Conservation (phyloP, 2,888 invertebrate genomes). For the Linnaemya vulpina region DNA sequence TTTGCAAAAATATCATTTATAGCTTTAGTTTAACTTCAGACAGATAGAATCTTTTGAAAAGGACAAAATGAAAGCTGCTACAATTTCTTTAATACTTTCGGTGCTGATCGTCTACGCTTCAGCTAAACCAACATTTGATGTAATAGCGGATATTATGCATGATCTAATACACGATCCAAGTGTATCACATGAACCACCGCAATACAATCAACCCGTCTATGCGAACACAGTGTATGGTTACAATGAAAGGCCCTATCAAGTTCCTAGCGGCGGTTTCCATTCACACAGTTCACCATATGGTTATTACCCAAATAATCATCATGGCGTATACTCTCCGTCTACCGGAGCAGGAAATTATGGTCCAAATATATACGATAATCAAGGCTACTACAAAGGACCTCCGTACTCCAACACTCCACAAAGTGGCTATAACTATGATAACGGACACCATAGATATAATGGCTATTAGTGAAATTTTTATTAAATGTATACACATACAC, state of each 20-base stretch:
- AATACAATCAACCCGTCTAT: slow-evolving; percentile 40
- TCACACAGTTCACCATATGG: slow-evolving; percentile 6
- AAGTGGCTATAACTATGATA: slow-evolving; percentile 54
- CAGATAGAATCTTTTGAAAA: background rate
- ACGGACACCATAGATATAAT: slow-evolving; percentile 43
- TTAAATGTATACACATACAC: background rate
- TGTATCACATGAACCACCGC: slow-evolving; percentile 19
- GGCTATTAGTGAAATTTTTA: slow-evolving; percentile 38
- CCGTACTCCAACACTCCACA: slow-evolving; percentile 18
- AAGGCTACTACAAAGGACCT: slow-evolving; percentile 61
- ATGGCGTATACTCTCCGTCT: slow-evolving; percentile 18
- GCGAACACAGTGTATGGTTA: slow-evolving; percentile 24
- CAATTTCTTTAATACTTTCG: slow-evolving; percentile 17
- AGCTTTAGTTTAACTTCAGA: slow-evolving; percentile 44
- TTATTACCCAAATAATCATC: slow-evolving; percentile 7
- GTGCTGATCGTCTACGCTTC: slow-evolving; percentile 1
- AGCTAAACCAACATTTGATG: slow-evolving; percentile 62
- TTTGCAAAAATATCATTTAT: background rate
- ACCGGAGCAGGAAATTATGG: background rate
- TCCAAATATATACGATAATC: slow-evolving; percentile 33
- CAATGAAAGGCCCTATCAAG: slow-evolving; percentile 28
- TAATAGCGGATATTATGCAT: slow-evolving; percentile 56
- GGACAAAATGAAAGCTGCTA: slow-evolving; percentile 12
- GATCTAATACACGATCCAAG: slow-evolving; percentile 56
- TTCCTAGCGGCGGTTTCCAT: background rate